These are phyloP conservation scores for Megalops atlanticus DNA, from an alignment of 2,113 vertebrate species.

Conservation along the genomic window DNA sequence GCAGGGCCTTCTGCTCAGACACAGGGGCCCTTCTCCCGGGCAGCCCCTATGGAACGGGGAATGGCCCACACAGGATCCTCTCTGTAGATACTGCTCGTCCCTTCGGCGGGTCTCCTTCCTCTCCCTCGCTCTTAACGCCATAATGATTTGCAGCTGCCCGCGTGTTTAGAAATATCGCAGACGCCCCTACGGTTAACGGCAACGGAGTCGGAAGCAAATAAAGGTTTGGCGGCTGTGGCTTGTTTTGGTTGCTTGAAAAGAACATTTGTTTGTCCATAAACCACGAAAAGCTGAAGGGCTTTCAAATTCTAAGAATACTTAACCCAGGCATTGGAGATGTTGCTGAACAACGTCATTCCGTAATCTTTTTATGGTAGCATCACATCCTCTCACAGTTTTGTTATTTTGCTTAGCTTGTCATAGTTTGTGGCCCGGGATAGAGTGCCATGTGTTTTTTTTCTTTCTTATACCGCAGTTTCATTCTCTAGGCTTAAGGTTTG, in stretches of 20 bases:
- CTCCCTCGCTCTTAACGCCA: not conserved
- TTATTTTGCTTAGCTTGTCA: not conserved
- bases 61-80: not conserved
- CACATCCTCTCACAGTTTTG: not conserved
- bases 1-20: not conserved
- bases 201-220: not conserved
- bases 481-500: not conserved
- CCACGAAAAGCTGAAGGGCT: not conserved
- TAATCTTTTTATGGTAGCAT: not conserved
- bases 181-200: not conserved
- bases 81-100: not conserved
- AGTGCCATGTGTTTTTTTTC: not conserved
- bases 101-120: not conserved
- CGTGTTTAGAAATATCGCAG: not conserved
- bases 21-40: not conserved
- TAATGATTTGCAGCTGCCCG: conserved; percentile 9
- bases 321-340: not conserved
- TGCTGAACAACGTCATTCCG: not conserved
- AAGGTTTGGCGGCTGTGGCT: not conserved
- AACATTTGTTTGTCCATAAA: not conserved
- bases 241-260: not conserved
- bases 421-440: not conserved
- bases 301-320: not conserved
- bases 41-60: not conserved
- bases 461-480: not conserved